Conservation (phyloP, 2,113 vertebrate genomes). For the Aviceda subcristata region DNA sequence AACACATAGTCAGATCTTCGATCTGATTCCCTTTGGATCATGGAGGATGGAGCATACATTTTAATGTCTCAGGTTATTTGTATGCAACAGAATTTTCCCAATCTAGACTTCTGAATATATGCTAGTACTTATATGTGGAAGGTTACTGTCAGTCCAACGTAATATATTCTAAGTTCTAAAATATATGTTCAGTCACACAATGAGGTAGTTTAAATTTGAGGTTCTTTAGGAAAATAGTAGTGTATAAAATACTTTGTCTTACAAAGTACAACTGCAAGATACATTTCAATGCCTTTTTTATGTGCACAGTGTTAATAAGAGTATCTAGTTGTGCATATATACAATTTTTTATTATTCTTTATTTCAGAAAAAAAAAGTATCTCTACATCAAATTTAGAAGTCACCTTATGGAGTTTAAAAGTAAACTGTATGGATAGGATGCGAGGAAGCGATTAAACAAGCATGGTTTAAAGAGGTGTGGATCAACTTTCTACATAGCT, state of each 20-base stretch:
- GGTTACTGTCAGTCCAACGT: neutral
- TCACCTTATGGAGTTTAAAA: neutral
- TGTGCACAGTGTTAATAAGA: neutral
- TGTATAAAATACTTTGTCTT: neutral
- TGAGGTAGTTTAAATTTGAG: neutral
- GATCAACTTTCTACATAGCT: neutral
- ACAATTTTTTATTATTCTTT: neutral
- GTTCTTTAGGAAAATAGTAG: neutral
- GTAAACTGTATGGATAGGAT: neutral
- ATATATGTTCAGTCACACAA: neutral
- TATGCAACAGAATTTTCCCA: neutral
- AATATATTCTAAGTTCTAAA: neutral
- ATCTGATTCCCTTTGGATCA: constrained; percentile 55
- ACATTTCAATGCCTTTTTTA: neutral
- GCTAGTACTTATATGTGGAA: neutral
- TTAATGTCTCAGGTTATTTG: constrained; percentile 11
- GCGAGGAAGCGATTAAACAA: neutral
- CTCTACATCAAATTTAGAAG: neutral
- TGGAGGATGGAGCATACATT: constrained; percentile 3
- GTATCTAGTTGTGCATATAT: neutral
- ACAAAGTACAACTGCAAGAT: neutral
- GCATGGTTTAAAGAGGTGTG: neutral
- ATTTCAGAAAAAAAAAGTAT: neutral
- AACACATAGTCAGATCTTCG: constrained; percentile 19
- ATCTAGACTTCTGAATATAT: neutral